Percentiles rank a stretch among this genome's conserved stretches.
These are phyloP conservation scores for Amiota mariae DNA, from an alignment of 2,888 invertebrate species.

Conservation along the genomic window DNA sequence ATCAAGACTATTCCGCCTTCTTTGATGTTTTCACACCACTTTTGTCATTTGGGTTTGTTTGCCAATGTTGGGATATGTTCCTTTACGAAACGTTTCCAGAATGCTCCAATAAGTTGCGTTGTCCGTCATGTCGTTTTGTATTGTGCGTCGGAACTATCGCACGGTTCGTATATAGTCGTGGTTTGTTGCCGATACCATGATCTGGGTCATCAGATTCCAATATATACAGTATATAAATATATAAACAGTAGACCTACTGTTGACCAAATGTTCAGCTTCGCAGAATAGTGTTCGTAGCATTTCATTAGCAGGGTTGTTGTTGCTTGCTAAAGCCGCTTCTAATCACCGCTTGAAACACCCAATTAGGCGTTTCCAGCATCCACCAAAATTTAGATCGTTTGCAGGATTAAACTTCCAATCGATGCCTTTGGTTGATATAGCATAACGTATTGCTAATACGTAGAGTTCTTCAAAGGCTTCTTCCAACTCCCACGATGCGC, in stretches of 20 bases:
- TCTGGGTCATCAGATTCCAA: conserved; percentile 23
- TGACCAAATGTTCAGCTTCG: too few species aligned
- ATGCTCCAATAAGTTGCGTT: conserved; percentile 34
- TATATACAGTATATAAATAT: conserved; percentile 33
- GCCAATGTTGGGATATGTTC: background rate
- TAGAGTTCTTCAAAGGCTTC: too few species aligned
- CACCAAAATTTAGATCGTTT: conserved; percentile 44
- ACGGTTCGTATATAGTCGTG: conserved; percentile 21
- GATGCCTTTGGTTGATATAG: conserved; percentile 31
- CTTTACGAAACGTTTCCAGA: background rate
- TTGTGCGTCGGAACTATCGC: conserved; percentile 16
- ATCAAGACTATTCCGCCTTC: background rate
- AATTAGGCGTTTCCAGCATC: conserved; percentile 50
- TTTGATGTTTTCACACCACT: background rate
- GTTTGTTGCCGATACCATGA: conserved; percentile 22
- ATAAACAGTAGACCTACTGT: conserved; percentile 38
- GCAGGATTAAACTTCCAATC: conserved; percentile 51
- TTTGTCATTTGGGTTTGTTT: background rate
- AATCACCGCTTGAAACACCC: conserved; percentile 46
- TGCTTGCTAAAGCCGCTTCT: conserved; percentile 35
- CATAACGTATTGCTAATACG: too few species aligned
- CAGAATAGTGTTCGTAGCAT: conserved; percentile 32
- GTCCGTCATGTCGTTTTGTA: conserved; percentile 33
- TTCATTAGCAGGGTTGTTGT: conserved; percentile 47
- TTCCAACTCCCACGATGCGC: too few species aligned